phyloP scores from a whole-genome alignment of 2,888 invertebrate genomes.

The Plebejus melissa region DNA sequence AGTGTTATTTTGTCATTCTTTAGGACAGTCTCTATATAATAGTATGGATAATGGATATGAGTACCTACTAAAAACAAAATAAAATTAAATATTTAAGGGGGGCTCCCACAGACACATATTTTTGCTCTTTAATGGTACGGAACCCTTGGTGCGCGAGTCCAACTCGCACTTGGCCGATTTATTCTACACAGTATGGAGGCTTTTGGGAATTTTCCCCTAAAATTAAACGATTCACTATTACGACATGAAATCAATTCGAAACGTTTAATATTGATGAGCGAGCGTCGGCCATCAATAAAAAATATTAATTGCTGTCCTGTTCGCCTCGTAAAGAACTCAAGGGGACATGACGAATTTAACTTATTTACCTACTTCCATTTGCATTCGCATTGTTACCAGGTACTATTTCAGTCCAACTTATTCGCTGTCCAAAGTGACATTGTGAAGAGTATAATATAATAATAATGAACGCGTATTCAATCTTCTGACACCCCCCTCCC shows the following conservation, averaged over 20 bases:
- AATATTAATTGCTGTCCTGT: conserved; percentile 70
- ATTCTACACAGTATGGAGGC: neutral
- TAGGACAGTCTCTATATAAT: too few species aligned
- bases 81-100: too few species aligned
- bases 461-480: neutral
- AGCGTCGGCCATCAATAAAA: conserved; percentile 57
- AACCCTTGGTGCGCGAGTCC: too few species aligned
- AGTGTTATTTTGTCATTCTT: neutral
- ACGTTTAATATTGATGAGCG: conserved; percentile 68
- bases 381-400: neutral
- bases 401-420: neutral
- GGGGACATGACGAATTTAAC: conserved; percentile 43
- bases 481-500: neutral
- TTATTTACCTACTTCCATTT: neutral
- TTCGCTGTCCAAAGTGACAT: too few species aligned
- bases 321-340: conserved; percentile 60
- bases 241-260: conserved; percentile 55
- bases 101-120: too few species aligned
- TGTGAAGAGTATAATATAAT: neutral
- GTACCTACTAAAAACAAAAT: too few species aligned
- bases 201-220: conserved; percentile 45
- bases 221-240: conserved; percentile 45
- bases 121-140: too few species aligned
- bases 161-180: too few species aligned
- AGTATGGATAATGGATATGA: too few species aligned